Base-by-base conservation (phyloP, 2,113 vertebrate genomes). In the Melospiza melodia region DNA sequence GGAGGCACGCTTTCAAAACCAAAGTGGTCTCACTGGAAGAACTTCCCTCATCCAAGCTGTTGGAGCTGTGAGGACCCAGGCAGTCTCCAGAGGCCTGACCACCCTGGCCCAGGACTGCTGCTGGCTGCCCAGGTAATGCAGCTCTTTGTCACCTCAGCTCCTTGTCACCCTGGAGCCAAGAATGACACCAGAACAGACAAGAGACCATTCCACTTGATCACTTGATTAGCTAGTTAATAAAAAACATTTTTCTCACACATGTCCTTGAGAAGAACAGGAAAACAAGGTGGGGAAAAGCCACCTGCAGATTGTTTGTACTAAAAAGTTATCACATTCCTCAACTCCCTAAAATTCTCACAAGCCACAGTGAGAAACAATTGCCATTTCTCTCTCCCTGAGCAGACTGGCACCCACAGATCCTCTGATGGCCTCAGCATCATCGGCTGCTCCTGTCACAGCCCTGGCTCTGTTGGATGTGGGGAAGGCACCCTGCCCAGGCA, bases 31-130 rank as follows among this genome's bases (percentile, higher is more conserved):
- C 0, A 0, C 35, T 86, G 67, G 52, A 86, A 68, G 67, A 76
- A 65, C 10, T 39, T 80, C 35, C 13, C 12, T 69, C 51, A 69
- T 39, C 6, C 73, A 65, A 65, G 39, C 27, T 2, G 0, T 2
- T 1, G 1, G 33, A 43, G 17, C 20, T 12, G 48, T 35, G n/a
- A 52, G 37, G 1, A 2, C 22, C 7, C 1, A 0, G 39, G 35
- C 74, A 71, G 71, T 27, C 43, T 75, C 27, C 2, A 8, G 33
- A 28, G 61, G n/a, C 21, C 61, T 48, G 46, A 28, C 11, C 21
- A 52, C 23, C 30, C 46, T 57, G 0, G 0, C 21, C n/a, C 30
- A 61, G 55, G 55, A 31, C 66, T 35, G 21, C 33, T 0, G 1
- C 71, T 55, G 0, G 5, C 49, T 74, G 41, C n/a, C 44, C 33